Evolutionary conservation across 2,888 invertebrate genomes (phyloP), one percentile per base, ranked within the genome.

Genomic region (Tenthredo scrophulariae): DNA sequence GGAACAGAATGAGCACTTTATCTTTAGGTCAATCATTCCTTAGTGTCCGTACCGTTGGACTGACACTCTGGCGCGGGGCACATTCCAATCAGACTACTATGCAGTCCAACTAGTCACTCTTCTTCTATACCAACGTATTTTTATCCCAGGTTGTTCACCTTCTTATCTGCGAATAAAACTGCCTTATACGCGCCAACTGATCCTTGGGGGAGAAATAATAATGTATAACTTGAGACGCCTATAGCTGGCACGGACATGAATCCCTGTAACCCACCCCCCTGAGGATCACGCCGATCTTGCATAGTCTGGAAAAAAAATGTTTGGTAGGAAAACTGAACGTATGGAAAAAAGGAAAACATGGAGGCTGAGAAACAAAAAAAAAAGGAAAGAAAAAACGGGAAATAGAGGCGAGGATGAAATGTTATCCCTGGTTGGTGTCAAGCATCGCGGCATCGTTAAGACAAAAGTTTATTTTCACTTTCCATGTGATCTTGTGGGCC

Each of bases 61-160:
- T 86, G 91, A 91, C 90, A 91, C 89, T 91, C 89, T 88, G 90
- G 90, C 89, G 88, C 89, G 86, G 88, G 88, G 88, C 89, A 89
- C 91, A 91, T 92, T 91, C 92, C 92, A 85, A 93, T 92, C 91
- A 90, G 89, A 89, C 89, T 90, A 90, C 90, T 88, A 90, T 89
- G 88, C 89, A 89, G 89, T 89, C 89, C 90, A 89, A 90, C 89
- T 88, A 70, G 85, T 67, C 87, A 87, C 84, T 84, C 84, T 84
- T 67, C 85, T 70, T 88, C 87, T 87, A 86, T 88, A 87, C 87
- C 89, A 83, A 87, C 88, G 91, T 93, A 93, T 93, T 93, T 93
- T 93, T 93, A 93, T 90, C 92, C 88, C 88, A 90, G 92, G 92
- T 93, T 93, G 91, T 93, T 93, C 92, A 93, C 93, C 93, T 90